phyloP scores from a whole-genome alignment of 1,140 invertebrate genomes.

The Antheraea mylitta region DNA sequence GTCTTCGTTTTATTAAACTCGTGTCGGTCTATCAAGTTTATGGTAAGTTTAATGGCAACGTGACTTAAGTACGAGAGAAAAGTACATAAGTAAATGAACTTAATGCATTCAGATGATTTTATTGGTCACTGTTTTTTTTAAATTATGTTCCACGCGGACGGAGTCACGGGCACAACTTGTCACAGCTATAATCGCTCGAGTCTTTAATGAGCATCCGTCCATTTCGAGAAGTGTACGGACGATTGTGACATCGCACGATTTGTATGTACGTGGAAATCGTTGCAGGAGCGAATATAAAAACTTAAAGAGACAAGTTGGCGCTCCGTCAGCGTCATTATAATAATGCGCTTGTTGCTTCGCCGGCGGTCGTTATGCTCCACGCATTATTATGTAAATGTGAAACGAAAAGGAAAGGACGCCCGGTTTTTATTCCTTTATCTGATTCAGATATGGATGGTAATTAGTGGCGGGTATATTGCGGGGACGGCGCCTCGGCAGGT shows the following conservation, averaged over 20 bases:
- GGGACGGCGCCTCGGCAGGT: constrained; percentile 40
- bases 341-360: constrained; percentile 40
- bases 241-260: constrained; percentile 1
- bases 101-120: no score
- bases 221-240: constrained; percentile 11
- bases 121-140: no score
- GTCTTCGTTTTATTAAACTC: no score
- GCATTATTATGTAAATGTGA: constrained; percentile 74
- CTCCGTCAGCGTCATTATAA: constrained; percentile 47
- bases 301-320: constrained; percentile 38
- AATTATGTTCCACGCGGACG: no score
- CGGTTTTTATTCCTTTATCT: constrained; percentile 61
- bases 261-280: constrained; percentile 29
- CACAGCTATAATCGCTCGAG: constrained; percentile 19
- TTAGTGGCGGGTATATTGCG: constrained; percentile 48
- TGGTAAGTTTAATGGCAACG: no score
- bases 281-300: constrained; percentile 38
- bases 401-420: constrained; percentile 59
- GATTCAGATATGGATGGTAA: constrained; percentile 66
- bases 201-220: constrained; percentile 21
- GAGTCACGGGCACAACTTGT: no score
- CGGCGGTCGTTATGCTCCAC: constrained; percentile 59
- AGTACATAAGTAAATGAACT: no score
- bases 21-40: no score
- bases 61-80: no score